These are phyloP conservation scores for Uloborus plumipes DNA, from an alignment of 2,888 invertebrate species.

Conservation along the genomic window DNA sequence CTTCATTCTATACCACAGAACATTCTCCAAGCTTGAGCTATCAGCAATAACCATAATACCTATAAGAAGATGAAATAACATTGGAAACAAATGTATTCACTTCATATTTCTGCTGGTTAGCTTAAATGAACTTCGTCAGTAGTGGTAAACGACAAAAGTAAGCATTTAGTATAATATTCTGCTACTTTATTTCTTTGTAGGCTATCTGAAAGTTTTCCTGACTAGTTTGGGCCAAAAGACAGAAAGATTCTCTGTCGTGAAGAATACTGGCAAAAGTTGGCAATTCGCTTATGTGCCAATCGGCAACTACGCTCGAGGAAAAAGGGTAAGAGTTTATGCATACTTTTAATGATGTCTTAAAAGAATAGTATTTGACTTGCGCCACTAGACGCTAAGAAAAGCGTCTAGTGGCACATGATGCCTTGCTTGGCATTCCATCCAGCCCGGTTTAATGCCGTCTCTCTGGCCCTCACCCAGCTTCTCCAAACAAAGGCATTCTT, in stretches of 20 bases:
- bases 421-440: no score
- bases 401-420: no score
- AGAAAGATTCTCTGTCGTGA: neutral
- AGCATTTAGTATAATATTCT: neutral
- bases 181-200: constrained; percentile 13
- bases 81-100: neutral
- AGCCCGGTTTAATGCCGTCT: no score
- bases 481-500: no score
- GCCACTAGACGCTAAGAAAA: no score
- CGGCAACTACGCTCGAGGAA: constrained; percentile 48
- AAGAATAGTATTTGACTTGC: no score
- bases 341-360: neutral
- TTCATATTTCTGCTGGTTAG: neutral
- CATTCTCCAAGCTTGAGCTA: no score
- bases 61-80: neutral
- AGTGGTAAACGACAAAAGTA: neutral
- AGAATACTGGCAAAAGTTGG: constrained; percentile 44
- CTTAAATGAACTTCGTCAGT: neutral
- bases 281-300: constrained; percentile 40
- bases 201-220: constrained; percentile 24
- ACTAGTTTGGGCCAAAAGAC: neutral
- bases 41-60: neutral
- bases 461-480: no score
- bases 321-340: constrained; percentile 26
- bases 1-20: no score